Percentiles rank a stretch among this genome's conserved stretches.
phyloP scores from a whole-genome alignment of 1,140 invertebrate species.

The Acromyrmex charruanus region DNA sequence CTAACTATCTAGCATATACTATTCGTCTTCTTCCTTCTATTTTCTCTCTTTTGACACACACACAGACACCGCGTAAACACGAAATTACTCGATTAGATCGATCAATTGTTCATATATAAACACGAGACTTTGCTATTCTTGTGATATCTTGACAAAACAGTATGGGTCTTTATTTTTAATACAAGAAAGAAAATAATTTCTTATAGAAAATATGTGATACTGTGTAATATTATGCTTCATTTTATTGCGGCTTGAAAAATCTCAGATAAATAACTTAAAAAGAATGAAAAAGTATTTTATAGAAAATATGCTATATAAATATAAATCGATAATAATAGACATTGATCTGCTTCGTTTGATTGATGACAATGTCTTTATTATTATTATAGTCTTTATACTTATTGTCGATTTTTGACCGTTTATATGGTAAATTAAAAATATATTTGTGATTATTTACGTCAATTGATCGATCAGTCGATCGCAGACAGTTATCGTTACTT shows the following conservation, averaged over 20 bases:
- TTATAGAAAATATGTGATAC: not conserved
- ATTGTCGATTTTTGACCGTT: not conserved
- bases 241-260: not conserved
- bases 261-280: not conserved
- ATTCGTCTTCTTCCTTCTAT: constrained; percentile 34
- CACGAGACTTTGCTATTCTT: not conserved
- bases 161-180: constrained; percentile 28
- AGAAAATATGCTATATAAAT: not conserved
- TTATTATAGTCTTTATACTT: no score
- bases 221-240: not conserved
- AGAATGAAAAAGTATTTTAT: not conserved
- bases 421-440: not conserved
- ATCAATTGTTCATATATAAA: constrained; percentile 52
- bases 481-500: constrained; percentile 42
- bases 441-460: not conserved
- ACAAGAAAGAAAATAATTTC: not conserved
- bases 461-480: constrained; percentile 58
- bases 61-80: constrained; percentile 34
- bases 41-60: constrained; percentile 51
- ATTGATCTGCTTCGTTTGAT: not conserved
- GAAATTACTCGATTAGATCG: constrained; percentile 32
- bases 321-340: not conserved
- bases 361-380: no score
- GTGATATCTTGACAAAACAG: not conserved
- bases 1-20: constrained; percentile 40